Conservation (phyloP, 2,888 invertebrate species). For the Teleogryllus oceanicus region DNA sequence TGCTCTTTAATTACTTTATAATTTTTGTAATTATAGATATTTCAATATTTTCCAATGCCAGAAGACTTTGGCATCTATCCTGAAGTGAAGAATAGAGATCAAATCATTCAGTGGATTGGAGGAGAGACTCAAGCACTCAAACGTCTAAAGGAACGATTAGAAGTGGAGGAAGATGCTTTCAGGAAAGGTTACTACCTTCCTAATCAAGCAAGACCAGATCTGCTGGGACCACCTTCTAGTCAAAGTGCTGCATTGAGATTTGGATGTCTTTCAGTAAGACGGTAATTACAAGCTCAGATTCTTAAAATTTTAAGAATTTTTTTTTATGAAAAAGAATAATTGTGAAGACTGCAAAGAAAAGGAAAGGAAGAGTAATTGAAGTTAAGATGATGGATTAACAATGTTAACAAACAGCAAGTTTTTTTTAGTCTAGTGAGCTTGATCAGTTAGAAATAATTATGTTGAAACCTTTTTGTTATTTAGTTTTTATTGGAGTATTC, state of each 20-base stretch:
- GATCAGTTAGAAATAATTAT: background rate
- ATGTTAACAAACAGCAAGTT: too few relatives aligned
- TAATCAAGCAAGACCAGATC: conserved; percentile 65
- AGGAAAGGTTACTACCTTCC: conserved; percentile 60
- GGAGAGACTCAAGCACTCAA: conserved; percentile 63
- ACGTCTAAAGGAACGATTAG: conserved; percentile 56
- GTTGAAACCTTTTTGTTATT: conserved; percentile 33
- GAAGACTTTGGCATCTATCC: conserved; percentile 56
- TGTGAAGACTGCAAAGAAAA: too few relatives aligned
- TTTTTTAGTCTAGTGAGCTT: background rate
- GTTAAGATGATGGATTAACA: too few relatives aligned
- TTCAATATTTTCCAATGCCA: conserved; percentile 52
- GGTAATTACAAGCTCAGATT: conserved; percentile 44
- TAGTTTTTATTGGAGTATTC: conserved; percentile 67
- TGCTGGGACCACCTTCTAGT: conserved; percentile 64
- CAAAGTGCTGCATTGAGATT: conserved; percentile 68
- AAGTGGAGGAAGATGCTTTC: conserved; percentile 49
- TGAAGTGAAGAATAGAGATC: conserved; percentile 51
- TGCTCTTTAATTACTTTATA: too few relatives aligned
- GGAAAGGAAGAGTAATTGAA: too few relatives aligned
- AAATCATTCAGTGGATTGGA: conserved; percentile 60
- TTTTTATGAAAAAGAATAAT: too few relatives aligned
- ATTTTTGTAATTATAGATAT: conserved; percentile 32
- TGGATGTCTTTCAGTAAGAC: conserved; percentile 67
- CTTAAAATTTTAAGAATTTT: too few relatives aligned